Evolutionary conservation across 2,797 vertebrate genomes (phyloP), one percentile per base, ranked within the genome.

Genomic region (Acanthopagrus latus): DNA sequence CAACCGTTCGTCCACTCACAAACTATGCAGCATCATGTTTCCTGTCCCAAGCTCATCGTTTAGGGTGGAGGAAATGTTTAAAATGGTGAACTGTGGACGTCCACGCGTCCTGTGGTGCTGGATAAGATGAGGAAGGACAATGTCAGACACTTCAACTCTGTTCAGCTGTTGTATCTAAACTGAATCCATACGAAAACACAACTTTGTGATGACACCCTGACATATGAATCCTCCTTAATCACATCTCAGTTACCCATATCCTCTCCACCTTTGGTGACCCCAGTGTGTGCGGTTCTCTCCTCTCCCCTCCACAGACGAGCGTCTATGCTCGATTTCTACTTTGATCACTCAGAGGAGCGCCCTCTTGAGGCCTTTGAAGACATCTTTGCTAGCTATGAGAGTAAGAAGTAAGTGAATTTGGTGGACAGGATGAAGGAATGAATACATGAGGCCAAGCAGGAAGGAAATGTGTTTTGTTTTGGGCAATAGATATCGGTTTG

Each of bases 371-470:
- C 96, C 94, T 98, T 99, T 89, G 98, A 99, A 95, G 98, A 99
- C 97, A 97, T 99, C 97, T 96, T 99, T 97, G 96, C 96, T 97
- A 97, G 96, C 94, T 98, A 95, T 97, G 97, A 98, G 94, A 98
- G 92, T 96, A 99, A 97, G 94, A 99, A 99, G 98, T 98, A 98
- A 99, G 98, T 98, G 95, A 93, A 90, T 90, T 69, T 87, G 85
- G 77, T 88, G 80, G 79, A 85, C 64, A 81, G 87, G 78, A 85
- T 48, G 71, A 76, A 79, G 33, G 52, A 83, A 76, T 83, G 83
- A 88, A 89, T 71, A 81, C 82, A 89, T 23, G 89, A 92, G 90
- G 91, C 91, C 90, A 89, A 84, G 90, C 90, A 89, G 89, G 90
- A 92, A 86, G 88, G 84, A 88, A 83, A 48, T 80, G 29, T 59